Evolutionary conservation across 2,797 vertebrate species (phyloP).

Genomic region (Peromyscus nudipes): DNA sequence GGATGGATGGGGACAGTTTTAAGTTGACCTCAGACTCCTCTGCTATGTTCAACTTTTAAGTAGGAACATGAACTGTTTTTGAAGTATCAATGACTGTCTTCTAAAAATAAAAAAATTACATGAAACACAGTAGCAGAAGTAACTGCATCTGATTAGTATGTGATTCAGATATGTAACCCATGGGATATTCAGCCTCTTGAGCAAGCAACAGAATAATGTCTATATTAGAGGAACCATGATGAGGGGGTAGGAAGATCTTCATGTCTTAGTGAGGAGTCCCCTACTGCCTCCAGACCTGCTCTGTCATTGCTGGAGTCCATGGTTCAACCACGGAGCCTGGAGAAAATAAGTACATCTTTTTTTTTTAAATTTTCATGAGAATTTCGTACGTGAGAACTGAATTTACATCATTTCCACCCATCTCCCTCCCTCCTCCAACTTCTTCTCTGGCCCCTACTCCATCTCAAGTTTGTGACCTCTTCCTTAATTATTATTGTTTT

Average conservation of each 20-base stretch:
- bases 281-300: accelerated
- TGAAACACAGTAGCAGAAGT: neutral
- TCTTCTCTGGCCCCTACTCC: neutral
- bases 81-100: conserved; percentile 10
- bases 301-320: no score
- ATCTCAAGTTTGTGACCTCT: no score
- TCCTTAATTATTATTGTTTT: neutral
- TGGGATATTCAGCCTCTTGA: neutral
- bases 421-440: neutral
- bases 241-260: neutral
- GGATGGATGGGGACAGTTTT: neutral
- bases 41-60: neutral
- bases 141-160: neutral
- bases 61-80: neutral
- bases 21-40: neutral
- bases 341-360: neutral
- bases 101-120: neutral
- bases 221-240: neutral
- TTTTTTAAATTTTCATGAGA: neutral
- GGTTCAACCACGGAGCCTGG: accelerated
- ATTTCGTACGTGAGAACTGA: neutral
- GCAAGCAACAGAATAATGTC: neutral
- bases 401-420: neutral
- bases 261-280: neutral
- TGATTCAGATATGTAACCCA: neutral